Evolutionary conservation across 1,140 invertebrate species (phyloP).

Genomic region (Teleogryllus occipitalis): DNA sequence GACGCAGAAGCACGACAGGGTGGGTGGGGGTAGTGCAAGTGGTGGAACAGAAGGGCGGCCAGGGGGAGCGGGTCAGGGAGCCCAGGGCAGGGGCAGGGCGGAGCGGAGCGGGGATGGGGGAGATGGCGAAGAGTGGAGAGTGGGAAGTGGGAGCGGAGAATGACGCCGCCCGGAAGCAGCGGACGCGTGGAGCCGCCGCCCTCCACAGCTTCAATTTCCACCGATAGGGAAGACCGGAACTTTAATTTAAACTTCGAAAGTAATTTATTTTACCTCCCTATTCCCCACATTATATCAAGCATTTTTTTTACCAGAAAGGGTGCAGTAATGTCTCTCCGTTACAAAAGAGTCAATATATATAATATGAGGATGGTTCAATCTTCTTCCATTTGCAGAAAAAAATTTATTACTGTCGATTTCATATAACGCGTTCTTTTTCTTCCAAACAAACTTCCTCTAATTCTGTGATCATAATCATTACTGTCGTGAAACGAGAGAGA

Average conservation of each 20-base stretch:
- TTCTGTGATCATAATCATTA: no score
- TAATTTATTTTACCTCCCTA: neutral
- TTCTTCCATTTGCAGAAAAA: neutral
- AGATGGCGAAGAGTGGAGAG: no score
- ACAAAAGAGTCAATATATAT: neutral
- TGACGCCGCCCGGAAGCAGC: neutral
- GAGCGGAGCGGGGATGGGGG: no score
- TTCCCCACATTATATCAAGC: neutral
- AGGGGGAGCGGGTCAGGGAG: no score
- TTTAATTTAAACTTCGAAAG: conserved; percentile 6
- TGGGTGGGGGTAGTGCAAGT: no score
- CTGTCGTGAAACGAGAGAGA: no score
- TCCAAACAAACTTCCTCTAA: no score
- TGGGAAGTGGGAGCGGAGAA: no score
- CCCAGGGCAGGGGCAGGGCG: no score
- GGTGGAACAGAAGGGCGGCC: no score
- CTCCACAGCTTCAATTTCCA: neutral
- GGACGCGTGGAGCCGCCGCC: neutral
- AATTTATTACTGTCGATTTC: neutral
- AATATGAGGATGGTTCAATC: neutral
- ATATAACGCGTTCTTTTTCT: neutral
- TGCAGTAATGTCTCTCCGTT: neutral
- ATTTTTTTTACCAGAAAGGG: neutral
- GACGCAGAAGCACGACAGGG: no score
- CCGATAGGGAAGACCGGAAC: neutral